These are phyloP conservation scores for Globicephala melas DNA, from an alignment of 2,113 vertebrate species.

Conservation along the genomic window DNA sequence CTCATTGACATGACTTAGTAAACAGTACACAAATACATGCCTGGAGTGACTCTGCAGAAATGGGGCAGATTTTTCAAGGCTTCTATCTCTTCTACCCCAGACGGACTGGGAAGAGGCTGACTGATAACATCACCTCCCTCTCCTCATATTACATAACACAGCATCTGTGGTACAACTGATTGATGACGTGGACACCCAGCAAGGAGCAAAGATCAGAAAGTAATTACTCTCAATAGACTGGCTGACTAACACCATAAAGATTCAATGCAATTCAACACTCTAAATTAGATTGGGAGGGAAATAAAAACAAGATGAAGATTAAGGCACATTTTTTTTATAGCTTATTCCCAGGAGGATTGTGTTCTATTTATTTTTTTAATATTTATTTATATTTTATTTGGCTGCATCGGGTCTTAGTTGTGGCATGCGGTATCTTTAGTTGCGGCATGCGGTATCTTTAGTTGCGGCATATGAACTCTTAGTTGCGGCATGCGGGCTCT, in stretches of 20 bases:
- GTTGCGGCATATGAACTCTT: no score
- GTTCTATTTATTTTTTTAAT: no score
- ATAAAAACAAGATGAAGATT: slow-evolving; percentile 17
- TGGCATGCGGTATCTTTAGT: no score
- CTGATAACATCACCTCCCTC: neutral
- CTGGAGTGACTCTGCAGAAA: neutral
- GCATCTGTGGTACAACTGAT: neutral
- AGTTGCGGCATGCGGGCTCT: no score
- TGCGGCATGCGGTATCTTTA: no score
- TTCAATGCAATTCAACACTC: neutral
- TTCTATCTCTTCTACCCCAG: neutral
- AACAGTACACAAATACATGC: neutral
- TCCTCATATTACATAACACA: neutral
- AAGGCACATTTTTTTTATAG: neutral
- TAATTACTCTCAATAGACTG: neutral
- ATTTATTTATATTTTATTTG: no score
- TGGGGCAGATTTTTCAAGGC: neutral
- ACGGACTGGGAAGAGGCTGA: neutral
- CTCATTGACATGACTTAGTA: neutral
- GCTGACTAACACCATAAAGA: neutral
- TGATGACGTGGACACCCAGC: accelerated
- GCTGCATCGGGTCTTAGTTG: no score
- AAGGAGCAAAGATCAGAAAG: neutral
- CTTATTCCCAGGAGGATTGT: no score
- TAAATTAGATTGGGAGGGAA: neutral